Evolutionary conservation across 2,888 invertebrate species (phyloP), one percentile per base, ranked within the genome.

Genomic region (Notocelia uddmanniana): DNA sequence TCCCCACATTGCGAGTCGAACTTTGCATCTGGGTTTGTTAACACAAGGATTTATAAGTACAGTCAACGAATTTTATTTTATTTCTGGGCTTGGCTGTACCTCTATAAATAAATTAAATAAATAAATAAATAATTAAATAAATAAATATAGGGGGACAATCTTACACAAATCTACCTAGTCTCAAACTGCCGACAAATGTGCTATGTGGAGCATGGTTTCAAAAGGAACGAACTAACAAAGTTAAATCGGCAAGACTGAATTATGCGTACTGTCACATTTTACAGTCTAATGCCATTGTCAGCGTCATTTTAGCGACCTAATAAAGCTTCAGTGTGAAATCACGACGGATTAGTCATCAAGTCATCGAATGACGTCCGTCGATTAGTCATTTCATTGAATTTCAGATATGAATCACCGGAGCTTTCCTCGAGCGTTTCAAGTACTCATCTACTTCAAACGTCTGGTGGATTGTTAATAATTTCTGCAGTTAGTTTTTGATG

Each of bases 321-420:
- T 68, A 73, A 63, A 73, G 55, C 76, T 77, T 76, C 74, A 79
- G 78, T 79, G 80, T 79, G 77, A 81, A 82, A 79, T 79, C 76
- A 73, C 73, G 76, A 79, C 78, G 80, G 82, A 78, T 82, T 81
- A 83, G 80, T 83, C 83, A 83, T 79, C 77, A 66, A 64, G 74
- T 75, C 76, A 75, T 78, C 73, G 77, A 76, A 69, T 73, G 78
- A 77, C 73, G 71, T 72, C 69, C 70, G 60, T 73, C 76, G 77
- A 79, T 82, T 83, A 82, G 80, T 84, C 82, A 83, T 80, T 82
- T 79, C 79, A 80, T 78, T 77, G 78, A 75, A 76, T 79, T 79
- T 81, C 79, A 77, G 76, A 77, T 69, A 75, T 82, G 80, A 81
- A 76, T 80, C 79, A 80, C n/a, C 57, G 55, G 71, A 73, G 59